Evolutionary conservation across 2,888 invertebrate species (phyloP).

Genomic region (Aphodius sticticus): DNA sequence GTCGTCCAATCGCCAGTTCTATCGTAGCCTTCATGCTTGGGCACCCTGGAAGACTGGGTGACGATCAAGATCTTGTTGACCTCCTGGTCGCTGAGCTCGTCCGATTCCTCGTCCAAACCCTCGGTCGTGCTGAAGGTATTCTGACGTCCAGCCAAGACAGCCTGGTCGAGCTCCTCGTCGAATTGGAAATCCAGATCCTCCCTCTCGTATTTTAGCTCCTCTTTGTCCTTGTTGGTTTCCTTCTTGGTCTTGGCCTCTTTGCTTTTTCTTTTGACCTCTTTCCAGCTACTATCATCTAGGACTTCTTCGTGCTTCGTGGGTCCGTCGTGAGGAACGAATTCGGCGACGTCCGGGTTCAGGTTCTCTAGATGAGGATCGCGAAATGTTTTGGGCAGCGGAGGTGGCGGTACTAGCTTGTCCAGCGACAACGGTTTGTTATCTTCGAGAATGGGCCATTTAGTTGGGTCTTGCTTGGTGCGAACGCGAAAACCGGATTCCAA

Average conservation of each 20-base stretch:
- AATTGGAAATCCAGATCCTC: constrained; percentile 97
- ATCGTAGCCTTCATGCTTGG: constrained; percentile 90
- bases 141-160: constrained; percentile 78
- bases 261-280: constrained; percentile 62
- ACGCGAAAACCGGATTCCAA: constrained; percentile 78
- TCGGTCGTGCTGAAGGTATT: constrained; percentile 81
- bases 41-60: constrained; percentile 76
- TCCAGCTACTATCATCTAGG: constrained; percentile 58
- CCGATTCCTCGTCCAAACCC: constrained; percentile 84
- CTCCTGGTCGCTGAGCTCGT: constrained; percentile 92
- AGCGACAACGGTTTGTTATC: constrained; percentile 57
- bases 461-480: constrained; percentile 82
- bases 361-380: constrained; percentile 63
- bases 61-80: constrained; percentile 95
- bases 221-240: constrained; percentile 47
- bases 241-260: constrained; percentile 55
- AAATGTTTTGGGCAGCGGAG: constrained; percentile 73
- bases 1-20: constrained; percentile 90
- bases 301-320: constrained; percentile 22
- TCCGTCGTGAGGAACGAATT: constrained; percentile 72
- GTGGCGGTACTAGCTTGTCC: constrained; percentile 75
- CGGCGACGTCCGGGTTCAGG: constrained; percentile 86
- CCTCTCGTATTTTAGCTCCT: constrained; percentile 52
- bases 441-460: constrained; percentile 83
- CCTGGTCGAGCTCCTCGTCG: constrained; percentile 89